Percentiles rank a stretch among this genome's conserved stretches.
phyloP scores from a whole-genome alignment of 1,140 invertebrate species.

The Orius insidiosus region DNA sequence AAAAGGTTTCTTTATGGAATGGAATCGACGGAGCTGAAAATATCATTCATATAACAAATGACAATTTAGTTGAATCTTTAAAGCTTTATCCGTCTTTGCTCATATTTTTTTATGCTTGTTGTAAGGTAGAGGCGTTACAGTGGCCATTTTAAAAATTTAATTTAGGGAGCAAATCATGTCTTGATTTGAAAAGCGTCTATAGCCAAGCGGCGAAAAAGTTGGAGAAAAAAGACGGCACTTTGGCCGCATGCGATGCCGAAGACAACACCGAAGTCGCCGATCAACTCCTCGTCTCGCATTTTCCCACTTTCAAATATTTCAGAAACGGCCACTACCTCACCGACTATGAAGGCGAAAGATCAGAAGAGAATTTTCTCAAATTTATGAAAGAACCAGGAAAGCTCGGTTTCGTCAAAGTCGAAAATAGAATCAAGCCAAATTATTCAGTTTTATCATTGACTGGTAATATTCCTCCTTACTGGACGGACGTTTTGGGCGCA shows the following conservation, averaged over 20 bases:
- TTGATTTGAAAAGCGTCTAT: not conserved
- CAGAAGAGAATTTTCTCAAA: not conserved
- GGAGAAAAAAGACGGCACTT: not conserved
- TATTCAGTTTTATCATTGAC: too few species aligned
- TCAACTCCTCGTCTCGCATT: not conserved
- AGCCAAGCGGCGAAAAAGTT: constrained; percentile 1
- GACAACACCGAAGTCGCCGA: constrained; percentile 4
- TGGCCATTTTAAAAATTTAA: too few species aligned
- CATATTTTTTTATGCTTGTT: not conserved
- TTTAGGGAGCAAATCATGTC: constrained; percentile 3
- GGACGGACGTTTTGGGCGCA: not conserved
- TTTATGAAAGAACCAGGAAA: constrained; percentile 3
- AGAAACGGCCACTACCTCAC: not conserved
- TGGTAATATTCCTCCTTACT: not conserved
- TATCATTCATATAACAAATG: constrained; percentile 1
- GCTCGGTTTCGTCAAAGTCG: too few species aligned
- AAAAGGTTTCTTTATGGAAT: not conserved
- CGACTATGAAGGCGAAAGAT: constrained; percentile 2
- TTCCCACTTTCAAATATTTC: constrained; percentile 6
- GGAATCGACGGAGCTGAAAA: constrained; percentile 1
- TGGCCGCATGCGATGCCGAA: constrained; percentile 4
- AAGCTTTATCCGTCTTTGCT: not conserved
- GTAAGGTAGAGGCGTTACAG: too few species aligned
- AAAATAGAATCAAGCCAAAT: too few species aligned
- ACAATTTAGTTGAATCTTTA: not conserved